A percentile compares a stretch with the other conserved stretches of the same genome.
Conservation (phyloP, 1,140 invertebrate species). For the Conus betulinus region DNA sequence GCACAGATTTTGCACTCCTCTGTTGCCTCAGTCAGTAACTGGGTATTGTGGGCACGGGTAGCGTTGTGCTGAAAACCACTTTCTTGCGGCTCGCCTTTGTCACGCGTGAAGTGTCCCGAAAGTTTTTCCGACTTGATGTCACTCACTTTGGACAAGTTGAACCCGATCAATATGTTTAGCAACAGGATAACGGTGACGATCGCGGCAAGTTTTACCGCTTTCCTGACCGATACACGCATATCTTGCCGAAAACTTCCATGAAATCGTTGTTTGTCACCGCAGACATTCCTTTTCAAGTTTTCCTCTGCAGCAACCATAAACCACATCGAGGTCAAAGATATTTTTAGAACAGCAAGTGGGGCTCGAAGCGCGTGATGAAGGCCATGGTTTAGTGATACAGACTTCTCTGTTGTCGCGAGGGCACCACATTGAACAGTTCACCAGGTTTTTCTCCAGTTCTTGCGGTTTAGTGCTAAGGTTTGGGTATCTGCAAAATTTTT, state of each 20-base stretch:
- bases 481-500: too few species aligned
- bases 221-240: slow-evolving; percentile 51
- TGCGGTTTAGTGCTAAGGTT: too few species aligned
- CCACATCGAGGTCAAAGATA: slow-evolving; percentile 15
- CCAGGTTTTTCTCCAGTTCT: too few species aligned
- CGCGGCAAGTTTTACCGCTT: slow-evolving; percentile 42
- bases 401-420: not conserved
- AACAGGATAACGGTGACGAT: slow-evolving; percentile 23
- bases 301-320: slow-evolving; percentile 17
- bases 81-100: slow-evolving; percentile 33
- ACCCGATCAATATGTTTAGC: slow-evolving; percentile 33
- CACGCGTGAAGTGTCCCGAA: slow-evolving; percentile 27
- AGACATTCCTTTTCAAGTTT: slow-evolving; percentile 19
- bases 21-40: slow-evolving; percentile 10
- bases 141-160: slow-evolving; percentile 27
- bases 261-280: slow-evolving; percentile 28
- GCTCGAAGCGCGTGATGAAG: not conserved
- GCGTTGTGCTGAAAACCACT: slow-evolving; percentile 16
- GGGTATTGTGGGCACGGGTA: not conserved
- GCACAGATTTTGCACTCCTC: slow-evolving; percentile 40
- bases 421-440: too few species aligned
- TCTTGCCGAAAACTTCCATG: slow-evolving; percentile 37
- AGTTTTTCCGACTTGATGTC: slow-evolving; percentile 22
- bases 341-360: not conserved
- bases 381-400: not conserved